Conservation (phyloP, 2,797 vertebrate species). For the Pitangus sulphuratus region DNA sequence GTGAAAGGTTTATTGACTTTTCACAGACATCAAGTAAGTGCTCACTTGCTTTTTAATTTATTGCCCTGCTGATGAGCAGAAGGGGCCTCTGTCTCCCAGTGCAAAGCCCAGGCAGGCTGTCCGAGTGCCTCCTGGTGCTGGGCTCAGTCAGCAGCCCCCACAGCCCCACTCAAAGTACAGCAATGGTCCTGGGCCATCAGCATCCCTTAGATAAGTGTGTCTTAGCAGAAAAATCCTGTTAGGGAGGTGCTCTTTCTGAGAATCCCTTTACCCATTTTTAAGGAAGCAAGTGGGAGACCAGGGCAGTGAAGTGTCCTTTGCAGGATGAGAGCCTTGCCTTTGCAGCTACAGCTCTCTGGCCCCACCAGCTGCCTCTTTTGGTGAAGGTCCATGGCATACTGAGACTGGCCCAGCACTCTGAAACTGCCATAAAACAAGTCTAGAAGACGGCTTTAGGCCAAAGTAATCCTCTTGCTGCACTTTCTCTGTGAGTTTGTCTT, state of each 20-base stretch:
- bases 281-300: background rate
- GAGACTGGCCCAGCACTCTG: background rate
- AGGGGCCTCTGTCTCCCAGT: background rate
- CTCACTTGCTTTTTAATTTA: background rate
- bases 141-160: background rate
- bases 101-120: background rate
- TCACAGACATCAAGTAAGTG: background rate
- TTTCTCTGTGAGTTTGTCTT: background rate
- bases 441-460: background rate
- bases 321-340: background rate
- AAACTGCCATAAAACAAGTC: accelerated
- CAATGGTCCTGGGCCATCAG: background rate
- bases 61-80: background rate
- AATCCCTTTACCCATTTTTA: background rate
- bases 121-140: background rate
- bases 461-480: background rate
- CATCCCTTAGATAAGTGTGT: background rate
- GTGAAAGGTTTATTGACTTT: background rate
- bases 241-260: background rate
- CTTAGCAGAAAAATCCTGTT: background rate
- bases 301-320: background rate
- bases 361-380: background rate
- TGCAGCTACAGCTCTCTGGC: background rate
- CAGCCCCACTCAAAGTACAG: background rate
- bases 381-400: background rate